phyloP scores from a whole-genome alignment of 2,113 vertebrate species.

The Aphyosemion australe region DNA sequence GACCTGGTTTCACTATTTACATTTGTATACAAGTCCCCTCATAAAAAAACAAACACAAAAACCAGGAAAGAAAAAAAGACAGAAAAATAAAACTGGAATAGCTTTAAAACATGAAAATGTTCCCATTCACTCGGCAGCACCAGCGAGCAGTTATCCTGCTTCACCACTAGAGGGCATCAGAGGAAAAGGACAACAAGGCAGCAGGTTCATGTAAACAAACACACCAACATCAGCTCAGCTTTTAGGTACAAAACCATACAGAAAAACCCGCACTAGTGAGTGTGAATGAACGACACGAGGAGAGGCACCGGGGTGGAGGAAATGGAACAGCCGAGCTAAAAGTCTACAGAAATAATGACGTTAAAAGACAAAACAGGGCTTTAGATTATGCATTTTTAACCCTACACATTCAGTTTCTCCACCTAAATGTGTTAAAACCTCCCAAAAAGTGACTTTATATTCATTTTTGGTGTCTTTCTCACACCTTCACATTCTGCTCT shows the following conservation, averaged over 20 bases:
- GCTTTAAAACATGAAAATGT: neutral
- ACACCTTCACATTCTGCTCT: neutral
- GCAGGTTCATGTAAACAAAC: slow-evolving; percentile 53
- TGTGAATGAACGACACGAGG: neutral
- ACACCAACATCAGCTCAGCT: neutral
- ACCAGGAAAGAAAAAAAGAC: neutral
- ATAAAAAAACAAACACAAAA: neutral
- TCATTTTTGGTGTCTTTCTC: too few species aligned
- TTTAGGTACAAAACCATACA: neutral
- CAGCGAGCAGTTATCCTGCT: slow-evolving; percentile 7
- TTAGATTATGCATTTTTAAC: neutral
- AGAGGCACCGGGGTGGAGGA: neutral
- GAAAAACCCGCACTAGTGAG: neutral
- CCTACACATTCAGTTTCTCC: slow-evolving; percentile 9
- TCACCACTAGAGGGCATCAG: slow-evolving; percentile 43
- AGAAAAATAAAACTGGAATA: slow-evolving; percentile 2
- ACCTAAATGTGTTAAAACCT: neutral
- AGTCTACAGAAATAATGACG: neutral
- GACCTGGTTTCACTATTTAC: slow-evolving; percentile 27
- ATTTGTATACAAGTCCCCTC: neutral
- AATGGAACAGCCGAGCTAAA: neutral
- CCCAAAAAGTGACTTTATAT: neutral
- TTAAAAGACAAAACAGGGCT: neutral
- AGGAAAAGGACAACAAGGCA: slow-evolving; percentile 27
- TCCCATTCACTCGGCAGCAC: neutral